Evolutionary conservation across 2,888 invertebrate species (phyloP).

Genomic region (Drosophila rellima): DNA sequence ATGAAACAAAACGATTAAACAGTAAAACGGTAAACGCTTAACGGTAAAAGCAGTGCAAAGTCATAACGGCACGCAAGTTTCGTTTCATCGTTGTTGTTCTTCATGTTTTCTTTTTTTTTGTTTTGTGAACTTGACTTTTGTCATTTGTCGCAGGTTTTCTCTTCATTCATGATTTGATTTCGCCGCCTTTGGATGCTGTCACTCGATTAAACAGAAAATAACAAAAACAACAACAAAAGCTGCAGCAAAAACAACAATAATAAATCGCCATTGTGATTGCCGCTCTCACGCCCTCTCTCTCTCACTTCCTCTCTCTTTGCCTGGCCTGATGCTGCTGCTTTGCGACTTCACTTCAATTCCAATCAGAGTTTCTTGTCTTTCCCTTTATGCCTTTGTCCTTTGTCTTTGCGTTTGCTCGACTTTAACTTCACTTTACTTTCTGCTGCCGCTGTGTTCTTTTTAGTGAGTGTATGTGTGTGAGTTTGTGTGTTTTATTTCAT

Average conservation of each 20-base stretch:
- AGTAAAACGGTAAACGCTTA: conserved; percentile 22
- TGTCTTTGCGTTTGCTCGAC: conserved; percentile 22
- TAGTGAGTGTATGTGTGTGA: conserved; percentile 5
- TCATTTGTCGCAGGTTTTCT: conserved; percentile 17
- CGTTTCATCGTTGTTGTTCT: conserved; percentile 7
- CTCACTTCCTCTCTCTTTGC: neutral
- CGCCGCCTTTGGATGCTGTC: conserved; percentile 34
- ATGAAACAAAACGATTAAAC: conserved; percentile 28
- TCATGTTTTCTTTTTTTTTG: neutral
- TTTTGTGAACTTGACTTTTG: conserved; percentile 12
- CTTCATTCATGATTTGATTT: conserved; percentile 41
- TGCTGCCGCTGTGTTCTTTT: conserved; percentile 4
- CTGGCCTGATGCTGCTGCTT: conserved; percentile 3
- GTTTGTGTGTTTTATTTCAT: conserved; percentile 2
- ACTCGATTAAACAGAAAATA: conserved; percentile 11
- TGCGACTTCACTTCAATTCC: conserved; percentile 22
- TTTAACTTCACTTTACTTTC: conserved; percentile 38
- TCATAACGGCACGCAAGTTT: conserved; percentile 14
- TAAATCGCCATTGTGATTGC: conserved; percentile 13
- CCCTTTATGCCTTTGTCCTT: conserved; percentile 5
- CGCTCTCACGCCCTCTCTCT: neutral
- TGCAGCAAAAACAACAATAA: conserved; percentile 15
- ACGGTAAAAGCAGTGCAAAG: conserved; percentile 15
- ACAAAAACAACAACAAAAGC: conserved; percentile 16
- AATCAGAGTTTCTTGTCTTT: conserved; percentile 27